Evolutionary conservation across 2,113 vertebrate species (phyloP).

Genomic region (Rhadina sibilatrix): DNA sequence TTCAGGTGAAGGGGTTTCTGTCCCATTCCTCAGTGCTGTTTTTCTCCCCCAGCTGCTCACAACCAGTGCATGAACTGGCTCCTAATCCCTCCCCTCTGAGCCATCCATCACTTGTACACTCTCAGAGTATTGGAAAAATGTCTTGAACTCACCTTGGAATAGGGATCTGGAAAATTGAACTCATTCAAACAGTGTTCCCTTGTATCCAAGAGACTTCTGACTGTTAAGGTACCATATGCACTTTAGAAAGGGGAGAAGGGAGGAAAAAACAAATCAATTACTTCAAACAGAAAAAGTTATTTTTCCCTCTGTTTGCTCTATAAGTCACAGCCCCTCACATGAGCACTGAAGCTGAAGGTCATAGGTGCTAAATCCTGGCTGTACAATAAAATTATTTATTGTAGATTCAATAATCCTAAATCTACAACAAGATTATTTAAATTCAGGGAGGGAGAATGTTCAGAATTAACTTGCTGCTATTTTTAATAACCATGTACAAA

Average conservation of each 20-base stretch:
- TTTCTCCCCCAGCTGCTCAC: not conserved
- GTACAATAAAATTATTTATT: not conserved
- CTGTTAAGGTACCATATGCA: slow-evolving; percentile 95
- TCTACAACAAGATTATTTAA: not conserved
- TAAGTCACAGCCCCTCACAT: not conserved
- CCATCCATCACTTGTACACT: not conserved
- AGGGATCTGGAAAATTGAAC: slow-evolving; percentile 98
- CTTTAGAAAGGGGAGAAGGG: slow-evolving; percentile 72
- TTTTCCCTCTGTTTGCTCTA: not conserved
- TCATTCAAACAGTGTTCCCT: slow-evolving; percentile 97
- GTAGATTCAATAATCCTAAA: not conserved
- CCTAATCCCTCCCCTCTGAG: not conserved
- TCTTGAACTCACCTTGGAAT: slow-evolving; percentile 86
- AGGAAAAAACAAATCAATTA: not conserved
- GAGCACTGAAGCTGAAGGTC: not conserved
- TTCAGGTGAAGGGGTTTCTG: not conserved
- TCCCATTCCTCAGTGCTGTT: not conserved
- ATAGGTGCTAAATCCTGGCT: not conserved
- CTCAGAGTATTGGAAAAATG: not conserved
- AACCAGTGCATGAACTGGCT: not conserved
- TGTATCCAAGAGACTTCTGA: slow-evolving; percentile 95
- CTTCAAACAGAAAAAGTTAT: not conserved
- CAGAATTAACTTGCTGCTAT: not conserved
- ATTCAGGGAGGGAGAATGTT: not conserved
- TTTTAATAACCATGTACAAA: not conserved